Base-by-base conservation (phyloP, 2,888 invertebrate species). In the Coremacera marginata region DNA sequence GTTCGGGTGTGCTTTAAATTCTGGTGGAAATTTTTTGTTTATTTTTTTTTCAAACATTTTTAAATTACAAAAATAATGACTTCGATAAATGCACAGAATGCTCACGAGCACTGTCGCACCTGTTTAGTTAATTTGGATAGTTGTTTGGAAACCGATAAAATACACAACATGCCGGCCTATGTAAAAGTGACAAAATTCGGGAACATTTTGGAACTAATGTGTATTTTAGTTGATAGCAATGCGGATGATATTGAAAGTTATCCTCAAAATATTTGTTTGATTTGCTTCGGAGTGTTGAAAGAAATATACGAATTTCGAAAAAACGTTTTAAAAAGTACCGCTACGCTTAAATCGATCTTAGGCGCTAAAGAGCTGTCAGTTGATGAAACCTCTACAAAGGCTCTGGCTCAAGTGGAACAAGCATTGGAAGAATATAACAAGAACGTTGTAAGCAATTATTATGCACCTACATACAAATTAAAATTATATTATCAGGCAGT, bases 51-150 rank as follows among this genome's bases (percentile, higher is more conserved):
- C 8, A 37, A 37, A 5, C 8, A 1, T n/a, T n/a, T n/a, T n/a
- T 37, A 37, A 37, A 60, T 25, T 25, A 60, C 60, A n/a, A n/a
- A n/a, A n/a, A n/a, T n/a, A 79, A 82, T 82, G 83, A 74, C 78
- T 9, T 75, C 76, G 22, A 68, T 85, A 73, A 83, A 81, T 16
- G 80, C 77, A 76, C 79, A 78, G 49, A 82, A 83, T 60, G 82
- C 80, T 5, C 80, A 78, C n/a, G 74, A 83, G 8, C 83, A 83
- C 51, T 87, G 87, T 72, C 81, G 86, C 34, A 85, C 86, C 5
- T 87, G 87, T 51, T 79, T 87, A 72, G 75, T 78, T 1, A 80
- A 82, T 68, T 37, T 86, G 25, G 80, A 79, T 19, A 27, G 2
- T 22, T 11, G 55, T 19, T 55, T 31, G 27, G 55, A 31, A 52